Conservation (phyloP, 2,797 vertebrate genomes). For the Molossus molossus region DNA sequence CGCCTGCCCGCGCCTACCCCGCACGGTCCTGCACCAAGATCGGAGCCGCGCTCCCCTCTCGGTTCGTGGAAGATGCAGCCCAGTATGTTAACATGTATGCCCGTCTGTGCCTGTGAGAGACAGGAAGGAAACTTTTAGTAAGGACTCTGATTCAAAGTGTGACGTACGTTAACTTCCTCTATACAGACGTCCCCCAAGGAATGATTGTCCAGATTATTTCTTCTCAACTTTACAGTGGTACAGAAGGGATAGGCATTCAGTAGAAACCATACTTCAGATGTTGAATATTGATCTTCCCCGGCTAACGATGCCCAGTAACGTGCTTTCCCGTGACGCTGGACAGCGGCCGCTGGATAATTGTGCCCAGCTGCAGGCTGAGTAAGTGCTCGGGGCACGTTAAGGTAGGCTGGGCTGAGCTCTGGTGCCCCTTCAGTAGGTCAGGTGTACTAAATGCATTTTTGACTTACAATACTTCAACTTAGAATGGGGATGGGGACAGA, state of each 20-base stretch:
- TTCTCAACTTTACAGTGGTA: not conserved
- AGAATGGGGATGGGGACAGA: not conserved
- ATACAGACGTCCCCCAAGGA: not conserved
- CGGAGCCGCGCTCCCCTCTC: not conserved
- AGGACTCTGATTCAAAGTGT: slow-evolving; percentile 20
- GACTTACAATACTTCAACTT: not conserved
- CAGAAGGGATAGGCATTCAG: not conserved
- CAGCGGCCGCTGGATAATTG: not conserved
- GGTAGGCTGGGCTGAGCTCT: not conserved
- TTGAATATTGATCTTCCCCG: not conserved
- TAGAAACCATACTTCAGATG: not conserved
- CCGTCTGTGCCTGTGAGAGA: slow-evolving; percentile 34
- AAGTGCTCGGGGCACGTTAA: not conserved
- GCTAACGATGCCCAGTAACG: fast-evolving
- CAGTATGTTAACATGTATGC: slow-evolving; percentile 16
- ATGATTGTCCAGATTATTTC: no score
- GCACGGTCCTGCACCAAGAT: not conserved
- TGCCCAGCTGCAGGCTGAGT: not conserved
- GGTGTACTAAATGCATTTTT: not conserved
- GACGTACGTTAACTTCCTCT: not conserved
- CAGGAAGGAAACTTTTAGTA: slow-evolving; percentile 23
- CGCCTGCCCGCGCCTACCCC: not conserved
- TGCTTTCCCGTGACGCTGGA: not conserved
- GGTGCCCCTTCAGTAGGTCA: not conserved
- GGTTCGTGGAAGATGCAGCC: not conserved